Evolutionary conservation across 2,113 vertebrate genomes (phyloP).

Genomic region (Ptyas mucosa): DNA sequence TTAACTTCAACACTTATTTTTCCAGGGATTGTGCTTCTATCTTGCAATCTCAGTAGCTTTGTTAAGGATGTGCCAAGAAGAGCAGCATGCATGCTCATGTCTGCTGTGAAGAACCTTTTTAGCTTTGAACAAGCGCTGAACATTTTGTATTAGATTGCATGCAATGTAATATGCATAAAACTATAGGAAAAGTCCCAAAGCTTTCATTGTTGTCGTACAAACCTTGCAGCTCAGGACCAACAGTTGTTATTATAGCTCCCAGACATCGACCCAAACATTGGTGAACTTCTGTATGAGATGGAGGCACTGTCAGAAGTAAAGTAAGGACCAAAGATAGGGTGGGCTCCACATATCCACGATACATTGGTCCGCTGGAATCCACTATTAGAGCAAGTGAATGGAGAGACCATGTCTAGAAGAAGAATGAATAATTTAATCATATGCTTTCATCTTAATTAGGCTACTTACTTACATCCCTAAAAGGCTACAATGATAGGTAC

Average conservation of each 20-base stretch:
- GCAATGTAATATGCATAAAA: background rate
- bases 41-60: background rate
- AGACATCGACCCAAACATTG: conserved; percentile 96
- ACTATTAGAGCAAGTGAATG: conserved; percentile 97
- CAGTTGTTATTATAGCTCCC: conserved; percentile 96
- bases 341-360: conserved; percentile 95
- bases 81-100: background rate
- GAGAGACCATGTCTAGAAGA: conserved; percentile 91
- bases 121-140: background rate
- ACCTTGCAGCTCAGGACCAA: conserved; percentile 97
- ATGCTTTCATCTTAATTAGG: background rate
- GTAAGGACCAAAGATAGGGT: conserved; percentile 95
- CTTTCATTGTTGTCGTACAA: conserved; percentile 37
- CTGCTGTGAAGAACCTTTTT: background rate
- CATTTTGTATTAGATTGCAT: background rate
- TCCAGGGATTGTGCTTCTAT: background rate
- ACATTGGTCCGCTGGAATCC: conserved; percentile 98
- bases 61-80: background rate
- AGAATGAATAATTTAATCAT: background rate
- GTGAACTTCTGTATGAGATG: conserved; percentile 95
- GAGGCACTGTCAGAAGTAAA: conserved; percentile 90
- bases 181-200: background rate
- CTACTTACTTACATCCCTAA: background rate
- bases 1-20: background rate
- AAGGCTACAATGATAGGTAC: background rate